Base-by-base conservation (phyloP, 2,888 invertebrate species). In the Acronicta leporina region DNA sequence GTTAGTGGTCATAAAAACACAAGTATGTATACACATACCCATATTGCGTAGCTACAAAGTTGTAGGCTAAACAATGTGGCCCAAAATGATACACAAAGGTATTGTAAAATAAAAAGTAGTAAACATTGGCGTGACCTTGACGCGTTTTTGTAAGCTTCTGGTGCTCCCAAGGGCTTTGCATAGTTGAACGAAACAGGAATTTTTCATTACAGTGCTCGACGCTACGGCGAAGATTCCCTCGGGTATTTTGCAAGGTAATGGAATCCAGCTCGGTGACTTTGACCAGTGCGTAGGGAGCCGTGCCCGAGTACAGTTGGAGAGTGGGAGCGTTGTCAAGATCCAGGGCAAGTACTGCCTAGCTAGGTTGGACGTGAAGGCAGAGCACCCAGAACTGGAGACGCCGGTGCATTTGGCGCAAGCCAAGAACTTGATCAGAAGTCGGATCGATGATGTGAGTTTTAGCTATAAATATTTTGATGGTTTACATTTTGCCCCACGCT, bases 291-390 rank as follows among this genome's bases (percentile, higher is more conserved):
- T 96, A 64, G 95, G 90, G 47, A 95, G 96, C 14, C 93, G 95
- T 20, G 95, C 96, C 0, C 95, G 96, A 68, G 93, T 96, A 7
- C 95, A 95, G 77, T 86, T 96, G 66, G 95, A 95, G 48, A 91
- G 92, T n/a, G 95, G 95, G 25, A 95, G 94, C 59, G 92, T 96
- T 27, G 95, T 96, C 9, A 95, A 94, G 81, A 92, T 96, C 53
- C 95, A 96, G 70, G 97, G 97, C 38, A 96, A 96, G 83, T 97
- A 97, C 84, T 97, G 97, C 79, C 84, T 97, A 73, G 96, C 96
- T 35, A 95, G 94, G 48, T 87, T 97, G 58, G 96, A 97, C 81
- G 84, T 96, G 66, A 95, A 95, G 63, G 95, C 96, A 0, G 94
- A 94, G 68, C 90, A 94, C 43, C 86, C 95, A 16, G 95, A 95